phyloP scores from a whole-genome alignment of 2,113 vertebrate genomes.

The Ondatra zibethicus region DNA sequence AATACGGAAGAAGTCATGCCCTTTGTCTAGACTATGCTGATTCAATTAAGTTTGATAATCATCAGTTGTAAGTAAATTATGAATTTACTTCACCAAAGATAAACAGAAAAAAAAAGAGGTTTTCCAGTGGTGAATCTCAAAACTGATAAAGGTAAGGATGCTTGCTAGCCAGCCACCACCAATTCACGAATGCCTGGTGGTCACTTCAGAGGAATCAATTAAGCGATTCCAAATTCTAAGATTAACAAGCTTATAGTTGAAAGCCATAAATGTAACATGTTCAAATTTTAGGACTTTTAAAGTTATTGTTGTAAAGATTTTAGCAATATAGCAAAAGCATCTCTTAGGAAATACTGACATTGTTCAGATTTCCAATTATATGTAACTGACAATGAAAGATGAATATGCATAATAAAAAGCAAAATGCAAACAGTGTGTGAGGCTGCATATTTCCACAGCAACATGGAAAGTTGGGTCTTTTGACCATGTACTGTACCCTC shows the following conservation, averaged over 20 bases:
- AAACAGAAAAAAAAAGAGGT: not conserved
- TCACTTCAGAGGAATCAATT: not conserved
- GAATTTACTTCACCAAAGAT: not conserved
- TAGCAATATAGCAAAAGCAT: not conserved
- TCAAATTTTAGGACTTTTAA: not conserved
- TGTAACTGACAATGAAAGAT: not conserved
- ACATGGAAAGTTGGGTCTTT: not conserved
- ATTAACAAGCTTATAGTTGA: not conserved
- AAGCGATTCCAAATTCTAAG: not conserved
- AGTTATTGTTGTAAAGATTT: not conserved
- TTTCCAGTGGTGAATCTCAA: not conserved
- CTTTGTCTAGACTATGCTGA: not conserved
- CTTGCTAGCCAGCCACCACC: not conserved
- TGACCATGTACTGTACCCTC: not conserved
- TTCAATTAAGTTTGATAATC: not conserved
- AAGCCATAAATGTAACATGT: not conserved
- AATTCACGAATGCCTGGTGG: fast-evolving
- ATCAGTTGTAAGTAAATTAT: not conserved
- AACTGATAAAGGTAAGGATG: not conserved
- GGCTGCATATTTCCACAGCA: not conserved
- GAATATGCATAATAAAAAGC: not conserved
- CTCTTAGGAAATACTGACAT: not conserved
- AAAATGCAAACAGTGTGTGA: not conserved
- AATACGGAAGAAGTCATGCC: not conserved
- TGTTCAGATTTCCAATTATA: not conserved